A percentile compares a stretch with the other conserved stretches of the same genome.
These are phyloP conservation scores for Pristionchus mayeri DNA, from an alignment of 2,888 invertebrate species.

Conservation along the genomic window DNA sequence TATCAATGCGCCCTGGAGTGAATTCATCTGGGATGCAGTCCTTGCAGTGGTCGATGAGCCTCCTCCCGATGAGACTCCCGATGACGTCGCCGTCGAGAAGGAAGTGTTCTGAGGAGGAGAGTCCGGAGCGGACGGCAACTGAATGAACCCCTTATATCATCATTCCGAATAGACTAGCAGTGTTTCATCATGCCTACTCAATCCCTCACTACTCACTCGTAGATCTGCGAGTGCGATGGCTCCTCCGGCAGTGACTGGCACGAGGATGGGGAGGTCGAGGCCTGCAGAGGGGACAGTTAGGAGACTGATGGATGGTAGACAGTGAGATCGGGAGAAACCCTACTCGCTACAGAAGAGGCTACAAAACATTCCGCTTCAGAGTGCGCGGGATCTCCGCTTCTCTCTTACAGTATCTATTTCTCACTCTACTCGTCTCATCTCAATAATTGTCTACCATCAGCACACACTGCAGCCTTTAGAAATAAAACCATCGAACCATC, in stretches of 20 bases:
- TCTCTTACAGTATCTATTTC: neutral
- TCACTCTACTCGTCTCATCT: neutral
- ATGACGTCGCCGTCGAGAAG: conserved; percentile 15
- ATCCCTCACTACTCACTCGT: neutral
- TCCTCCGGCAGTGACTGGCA: neutral
- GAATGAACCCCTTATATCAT: neutral
- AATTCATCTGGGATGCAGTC: too few relatives aligned
- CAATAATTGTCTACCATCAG: too few relatives aligned
- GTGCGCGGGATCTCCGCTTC: conserved; percentile 23
- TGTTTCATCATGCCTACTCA: neutral
- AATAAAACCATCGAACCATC: neutral
- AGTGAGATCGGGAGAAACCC: neutral
- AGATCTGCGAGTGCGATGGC: neutral
- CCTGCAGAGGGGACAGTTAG: neutral
- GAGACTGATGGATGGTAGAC: neutral
- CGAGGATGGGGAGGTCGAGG: neutral
- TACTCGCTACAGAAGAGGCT: neutral
- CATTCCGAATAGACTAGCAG: neutral
- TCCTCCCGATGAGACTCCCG: neutral
- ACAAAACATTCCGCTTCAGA: conserved; percentile 26
- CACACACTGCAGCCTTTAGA: too few relatives aligned
- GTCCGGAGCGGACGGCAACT: neutral
- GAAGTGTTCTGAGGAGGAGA: neutral
- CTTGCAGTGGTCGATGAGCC: neutral
- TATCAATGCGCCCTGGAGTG: neutral